Conservation (phyloP, 2,888 invertebrate species). For the Drosophila suboccidentalis region DNA sequence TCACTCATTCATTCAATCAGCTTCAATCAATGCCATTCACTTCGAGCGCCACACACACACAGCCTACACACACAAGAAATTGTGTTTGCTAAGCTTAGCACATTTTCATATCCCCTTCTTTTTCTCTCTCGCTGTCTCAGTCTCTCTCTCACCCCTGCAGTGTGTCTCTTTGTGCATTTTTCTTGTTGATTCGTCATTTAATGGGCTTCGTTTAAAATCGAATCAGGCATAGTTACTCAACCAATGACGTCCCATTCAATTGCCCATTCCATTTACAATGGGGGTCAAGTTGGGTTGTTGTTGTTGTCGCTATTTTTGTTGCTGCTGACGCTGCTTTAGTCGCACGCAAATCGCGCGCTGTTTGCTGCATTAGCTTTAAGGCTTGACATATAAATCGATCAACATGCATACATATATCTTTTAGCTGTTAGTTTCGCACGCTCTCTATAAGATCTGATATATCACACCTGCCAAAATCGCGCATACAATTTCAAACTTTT, state of each 20-base stretch:
- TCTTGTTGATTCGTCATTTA: slow-evolving; percentile 47
- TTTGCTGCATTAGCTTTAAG: slow-evolving; percentile 31
- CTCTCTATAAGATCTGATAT: slow-evolving; percentile 38
- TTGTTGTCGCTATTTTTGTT: slow-evolving; percentile 1
- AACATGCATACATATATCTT: slow-evolving; percentile 25
- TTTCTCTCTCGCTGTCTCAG: not conserved
- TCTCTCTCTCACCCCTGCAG: not conserved
- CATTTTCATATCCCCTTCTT: not conserved
- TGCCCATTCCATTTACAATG: slow-evolving; percentile 17
- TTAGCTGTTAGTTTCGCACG: slow-evolving; percentile 29
- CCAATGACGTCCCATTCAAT: slow-evolving; percentile 30
- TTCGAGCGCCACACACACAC: not conserved
- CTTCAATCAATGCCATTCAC: slow-evolving; percentile 46
- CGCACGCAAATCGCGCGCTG: slow-evolving; percentile 32
- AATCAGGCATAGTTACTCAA: slow-evolving; percentile 30
- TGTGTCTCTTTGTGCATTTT: slow-evolving; percentile 25
- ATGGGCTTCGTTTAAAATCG: slow-evolving; percentile 50
- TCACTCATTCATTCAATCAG: slow-evolving; percentile 39
- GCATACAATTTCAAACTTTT: slow-evolving; percentile 35
- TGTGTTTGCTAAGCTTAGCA: slow-evolving; percentile 22
- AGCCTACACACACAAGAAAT: not conserved
- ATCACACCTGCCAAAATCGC: slow-evolving; percentile 47
- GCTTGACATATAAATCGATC: slow-evolving; percentile 60
- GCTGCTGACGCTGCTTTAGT: slow-evolving; percentile 27
- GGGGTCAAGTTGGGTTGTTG: slow-evolving; percentile 35